Conservation (phyloP, 2,797 vertebrate species). For the Salarias fasciatus region DNA sequence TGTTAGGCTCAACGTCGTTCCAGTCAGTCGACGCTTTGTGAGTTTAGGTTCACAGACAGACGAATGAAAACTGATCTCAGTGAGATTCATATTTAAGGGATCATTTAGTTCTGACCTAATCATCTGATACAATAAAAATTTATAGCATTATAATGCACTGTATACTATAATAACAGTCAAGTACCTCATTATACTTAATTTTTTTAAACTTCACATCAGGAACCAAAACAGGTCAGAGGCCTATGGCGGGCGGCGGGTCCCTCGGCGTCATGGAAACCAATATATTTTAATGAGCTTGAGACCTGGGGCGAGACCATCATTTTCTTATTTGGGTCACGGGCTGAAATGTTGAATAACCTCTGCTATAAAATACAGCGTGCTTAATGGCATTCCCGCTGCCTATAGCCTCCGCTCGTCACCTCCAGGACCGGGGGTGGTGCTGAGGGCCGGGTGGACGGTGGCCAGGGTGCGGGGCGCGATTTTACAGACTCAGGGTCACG, state of each 20-base stretch:
- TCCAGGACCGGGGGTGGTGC: constrained; percentile 15
- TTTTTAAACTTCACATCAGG: constrained; percentile 56
- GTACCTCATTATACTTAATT: constrained; percentile 50
- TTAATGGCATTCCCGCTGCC: constrained; percentile 39
- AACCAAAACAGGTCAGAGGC: constrained; percentile 52
- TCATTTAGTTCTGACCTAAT: constrained; percentile 30
- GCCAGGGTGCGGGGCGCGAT: constrained; percentile 18
- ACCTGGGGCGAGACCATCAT: constrained; percentile 56
- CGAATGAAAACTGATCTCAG: not conserved
- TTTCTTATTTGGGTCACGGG: constrained; percentile 62
- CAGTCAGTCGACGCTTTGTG: no score
- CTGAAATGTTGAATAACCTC: constrained; percentile 58
- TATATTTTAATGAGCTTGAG: constrained; percentile 72
- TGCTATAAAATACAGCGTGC: constrained; percentile 42
- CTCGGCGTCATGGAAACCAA: constrained; percentile 57
- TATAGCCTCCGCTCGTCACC: constrained; percentile 38
- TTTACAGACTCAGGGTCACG: constrained; percentile 40
- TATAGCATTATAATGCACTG: constrained; percentile 33
- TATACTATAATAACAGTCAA: constrained; percentile 45
- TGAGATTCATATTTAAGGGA: no score
- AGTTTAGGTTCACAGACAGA: no score
- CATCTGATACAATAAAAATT: constrained; percentile 31
- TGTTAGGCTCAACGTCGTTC: no score
- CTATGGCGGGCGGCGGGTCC: constrained; percentile 36
- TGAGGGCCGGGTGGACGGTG: no score